phyloP scores from a whole-genome alignment of 2,113 vertebrate genomes.

The Himantopus leucocephalus region DNA sequence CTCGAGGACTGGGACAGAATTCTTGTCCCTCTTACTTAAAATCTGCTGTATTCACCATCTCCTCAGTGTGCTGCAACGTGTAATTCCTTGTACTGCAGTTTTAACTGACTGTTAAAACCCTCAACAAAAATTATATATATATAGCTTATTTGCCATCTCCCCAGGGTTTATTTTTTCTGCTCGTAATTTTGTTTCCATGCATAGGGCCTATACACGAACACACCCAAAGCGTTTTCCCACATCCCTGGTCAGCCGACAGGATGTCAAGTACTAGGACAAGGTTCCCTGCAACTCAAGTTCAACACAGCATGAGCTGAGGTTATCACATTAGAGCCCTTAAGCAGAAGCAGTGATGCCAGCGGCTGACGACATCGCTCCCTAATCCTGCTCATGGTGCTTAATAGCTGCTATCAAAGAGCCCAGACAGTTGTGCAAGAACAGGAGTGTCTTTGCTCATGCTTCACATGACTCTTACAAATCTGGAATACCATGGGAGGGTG shows the following conservation, averaged over 20 bases:
- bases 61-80: neutral
- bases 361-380: neutral
- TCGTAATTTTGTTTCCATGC: neutral
- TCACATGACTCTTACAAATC: neutral
- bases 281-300: neutral
- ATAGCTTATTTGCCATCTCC: neutral
- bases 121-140: neutral
- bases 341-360: neutral
- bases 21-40: neutral
- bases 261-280: neutral
- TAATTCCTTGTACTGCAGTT: neutral
- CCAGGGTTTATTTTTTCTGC: neutral
- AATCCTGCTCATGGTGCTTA: neutral
- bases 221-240: neutral
- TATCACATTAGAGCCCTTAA: neutral
- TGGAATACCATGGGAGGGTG: neutral
- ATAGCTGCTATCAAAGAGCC: neutral
- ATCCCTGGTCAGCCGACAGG: neutral
- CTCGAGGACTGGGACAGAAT: neutral
- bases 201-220: neutral
- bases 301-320: neutral
- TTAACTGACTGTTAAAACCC: neutral
- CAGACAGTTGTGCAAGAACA: constrained; percentile 2
- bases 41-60: neutral
- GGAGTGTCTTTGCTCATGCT: neutral